Evolutionary conservation across 2,797 vertebrate genomes (phyloP).

Genomic region (Schizothorax lantsangensis): DNA sequence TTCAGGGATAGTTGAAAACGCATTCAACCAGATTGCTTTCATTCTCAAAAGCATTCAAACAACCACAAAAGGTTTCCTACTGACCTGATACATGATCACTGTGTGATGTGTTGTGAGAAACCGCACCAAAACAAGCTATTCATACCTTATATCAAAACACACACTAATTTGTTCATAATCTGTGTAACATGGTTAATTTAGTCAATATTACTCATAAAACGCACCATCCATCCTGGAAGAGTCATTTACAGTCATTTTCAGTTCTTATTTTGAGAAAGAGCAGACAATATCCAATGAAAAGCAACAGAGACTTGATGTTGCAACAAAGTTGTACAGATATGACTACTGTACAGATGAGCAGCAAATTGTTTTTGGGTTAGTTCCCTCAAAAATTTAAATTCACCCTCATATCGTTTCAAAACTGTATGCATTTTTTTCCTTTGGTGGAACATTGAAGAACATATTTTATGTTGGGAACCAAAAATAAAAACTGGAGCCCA

Average conservation of each 20-base stretch:
- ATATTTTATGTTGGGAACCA: background rate
- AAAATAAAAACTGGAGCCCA: background rate
- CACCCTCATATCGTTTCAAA: background rate
- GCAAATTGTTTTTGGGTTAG: background rate
- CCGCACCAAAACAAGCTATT: background rate
- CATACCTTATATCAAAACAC: background rate
- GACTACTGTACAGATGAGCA: background rate
- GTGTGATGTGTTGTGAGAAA: background rate
- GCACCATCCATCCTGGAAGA: background rate
- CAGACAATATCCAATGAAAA: background rate
- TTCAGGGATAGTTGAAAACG: background rate
- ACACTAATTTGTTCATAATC: background rate
- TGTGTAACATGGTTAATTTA: background rate
- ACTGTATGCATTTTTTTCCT: too few species aligned
- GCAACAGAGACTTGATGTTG: background rate
- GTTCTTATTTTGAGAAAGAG: background rate
- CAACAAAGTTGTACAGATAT: background rate
- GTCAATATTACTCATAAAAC: background rate
- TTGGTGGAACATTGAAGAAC: background rate
- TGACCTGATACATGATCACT: conserved; percentile 1
- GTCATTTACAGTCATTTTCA: background rate
- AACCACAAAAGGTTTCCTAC: background rate
- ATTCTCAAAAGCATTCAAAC: background rate
- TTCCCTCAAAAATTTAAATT: background rate
- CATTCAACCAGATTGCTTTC: background rate